phyloP scores from a whole-genome alignment of 2,797 vertebrate species.

The Okamejei kenojei region DNA sequence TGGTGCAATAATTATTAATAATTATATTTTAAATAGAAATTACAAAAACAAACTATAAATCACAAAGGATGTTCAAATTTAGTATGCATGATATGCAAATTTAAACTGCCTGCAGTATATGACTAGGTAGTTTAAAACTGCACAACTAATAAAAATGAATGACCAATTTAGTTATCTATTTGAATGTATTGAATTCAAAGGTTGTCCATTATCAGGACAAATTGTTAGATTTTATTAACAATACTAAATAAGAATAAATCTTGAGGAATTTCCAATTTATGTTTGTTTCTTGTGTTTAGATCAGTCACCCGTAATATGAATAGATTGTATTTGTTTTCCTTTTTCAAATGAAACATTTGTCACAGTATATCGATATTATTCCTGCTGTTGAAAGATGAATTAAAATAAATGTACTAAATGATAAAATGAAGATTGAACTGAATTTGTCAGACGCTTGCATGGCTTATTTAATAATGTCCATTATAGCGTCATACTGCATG shows the following conservation, averaged over 20 bases:
- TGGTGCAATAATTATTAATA: not conserved
- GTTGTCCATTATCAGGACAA: not conserved
- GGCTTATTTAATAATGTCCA: not conserved
- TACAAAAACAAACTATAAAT: not conserved
- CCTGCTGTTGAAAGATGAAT: not conserved
- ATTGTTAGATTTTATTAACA: not conserved
- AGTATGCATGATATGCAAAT: not conserved
- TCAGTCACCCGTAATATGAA: not conserved
- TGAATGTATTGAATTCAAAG: not conserved
- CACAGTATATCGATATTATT: not conserved
- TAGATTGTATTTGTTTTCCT: not conserved
- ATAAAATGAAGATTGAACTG: not conserved
- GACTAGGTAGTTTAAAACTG: not conserved
- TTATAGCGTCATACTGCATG: too few relatives aligned
- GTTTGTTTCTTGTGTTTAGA: not conserved
- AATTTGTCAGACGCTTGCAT: not conserved
- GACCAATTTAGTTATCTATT: not conserved
- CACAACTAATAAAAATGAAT: not conserved
- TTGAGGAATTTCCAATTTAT: slow-evolving; percentile 2
- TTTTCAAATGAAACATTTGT: not conserved
- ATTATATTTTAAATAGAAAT: not conserved
- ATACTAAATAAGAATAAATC: not conserved
- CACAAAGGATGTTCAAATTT: not conserved
- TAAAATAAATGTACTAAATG: not conserved
- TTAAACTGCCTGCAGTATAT: not conserved